Base-by-base conservation (phyloP, 2,113 vertebrate genomes). In the Anoura caudifer region DNA sequence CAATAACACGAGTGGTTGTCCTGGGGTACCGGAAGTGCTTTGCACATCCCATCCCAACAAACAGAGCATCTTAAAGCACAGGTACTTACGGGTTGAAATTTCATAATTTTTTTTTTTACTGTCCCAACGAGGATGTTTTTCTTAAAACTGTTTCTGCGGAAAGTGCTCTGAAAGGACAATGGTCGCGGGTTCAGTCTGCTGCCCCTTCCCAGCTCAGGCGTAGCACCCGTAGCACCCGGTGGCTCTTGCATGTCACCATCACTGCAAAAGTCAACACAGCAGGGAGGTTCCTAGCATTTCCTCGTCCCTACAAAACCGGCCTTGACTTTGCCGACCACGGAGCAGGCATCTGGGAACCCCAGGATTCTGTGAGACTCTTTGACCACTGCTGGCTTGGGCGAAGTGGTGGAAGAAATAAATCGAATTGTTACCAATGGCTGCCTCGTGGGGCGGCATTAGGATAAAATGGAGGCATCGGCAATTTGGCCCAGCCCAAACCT, bases 1-100 rank as follows among this genome's bases (percentile, higher is more conserved):
- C 1, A 5, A 6, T 2, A 4, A 47, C 14, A 13, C 0, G 0
- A 7, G 38, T 19, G 6, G 16, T 54, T 61, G 47, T 41, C 45
- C 52, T 31, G 20, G 79, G 56, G 59, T 0, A 7, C 19, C 15
- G 5, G 22, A 33, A 22, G 28, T 1, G 2, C 31, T 79, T 33
- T 11, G 4, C 4, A 28, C 14, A 19, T 8, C 36, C 22, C 0
- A 36, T 76, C 50, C 43, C 43, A 26, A 36, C 28, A 43, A 73
- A n/a, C 2, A 65, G n/a, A 24, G 26, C 14, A 4, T 31, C 73
- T 13, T 26, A 17, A 47, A 50, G 41, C 20, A 47, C 11, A 31
- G 2, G 14, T 20, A 41, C 31, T 50, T 16, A 54, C 36, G 7
- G 2, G 17, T 9, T 43, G 36, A 41, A 31, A 72, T 56, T 12